Evolutionary conservation across 2,888 invertebrate species (phyloP).

Genomic region (Parnassius orleans): DNA sequence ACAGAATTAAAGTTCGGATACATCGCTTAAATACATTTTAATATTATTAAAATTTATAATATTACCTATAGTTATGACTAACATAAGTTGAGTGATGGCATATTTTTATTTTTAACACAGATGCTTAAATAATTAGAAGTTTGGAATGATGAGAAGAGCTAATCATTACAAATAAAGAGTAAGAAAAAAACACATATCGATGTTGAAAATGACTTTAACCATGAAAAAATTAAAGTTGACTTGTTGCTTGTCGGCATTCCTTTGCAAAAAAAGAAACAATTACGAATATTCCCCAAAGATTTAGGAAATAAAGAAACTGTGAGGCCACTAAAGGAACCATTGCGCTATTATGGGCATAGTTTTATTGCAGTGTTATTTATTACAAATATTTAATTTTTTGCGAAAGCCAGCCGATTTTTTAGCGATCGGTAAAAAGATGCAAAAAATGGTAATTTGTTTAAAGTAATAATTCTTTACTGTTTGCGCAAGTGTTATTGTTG

Average conservation of each 20-base stretch:
- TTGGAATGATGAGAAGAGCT: too few species aligned
- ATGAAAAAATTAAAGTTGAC: too few species aligned
- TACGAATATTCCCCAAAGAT: slow-evolving; percentile 36
- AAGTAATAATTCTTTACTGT: slow-evolving; percentile 43
- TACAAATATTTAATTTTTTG: slow-evolving; percentile 48
- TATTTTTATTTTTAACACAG: too few species aligned
- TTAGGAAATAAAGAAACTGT: slow-evolving; percentile 42
- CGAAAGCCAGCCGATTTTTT: slow-evolving; percentile 51
- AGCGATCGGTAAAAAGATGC: slow-evolving; percentile 50
- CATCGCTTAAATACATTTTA: too few species aligned
- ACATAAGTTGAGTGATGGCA: too few species aligned
- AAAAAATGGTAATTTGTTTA: slow-evolving; percentile 56
- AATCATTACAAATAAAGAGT: too few species aligned
- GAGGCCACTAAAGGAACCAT: slow-evolving; percentile 49
- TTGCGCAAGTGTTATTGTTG: slow-evolving; percentile 55
- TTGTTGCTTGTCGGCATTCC: slow-evolving; percentile 37
- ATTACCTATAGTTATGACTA: too few species aligned
- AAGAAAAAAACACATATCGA: too few species aligned
- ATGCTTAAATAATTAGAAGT: too few species aligned
- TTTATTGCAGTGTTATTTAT: slow-evolving; percentile 38
- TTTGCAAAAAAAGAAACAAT: slow-evolving; percentile 47
- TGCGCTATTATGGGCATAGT: slow-evolving; percentile 34
- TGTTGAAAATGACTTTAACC: too few species aligned
- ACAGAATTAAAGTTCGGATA: too few species aligned
- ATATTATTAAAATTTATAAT: too few species aligned